Base-by-base conservation (phyloP, 2,888 invertebrate species). In the Troides aeacus region DNA sequence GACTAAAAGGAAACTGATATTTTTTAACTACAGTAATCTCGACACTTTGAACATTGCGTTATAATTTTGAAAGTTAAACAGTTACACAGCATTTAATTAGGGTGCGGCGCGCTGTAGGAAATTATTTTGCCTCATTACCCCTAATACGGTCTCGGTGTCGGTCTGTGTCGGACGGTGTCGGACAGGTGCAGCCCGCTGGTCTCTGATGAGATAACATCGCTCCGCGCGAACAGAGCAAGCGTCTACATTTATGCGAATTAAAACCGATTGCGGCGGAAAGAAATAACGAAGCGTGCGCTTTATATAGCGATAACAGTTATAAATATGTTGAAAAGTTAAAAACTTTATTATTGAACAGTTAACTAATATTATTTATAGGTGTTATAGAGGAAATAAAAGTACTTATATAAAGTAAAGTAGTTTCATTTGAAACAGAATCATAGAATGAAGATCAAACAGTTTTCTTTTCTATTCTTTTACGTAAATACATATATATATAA, bases 101-200 rank as follows among this genome's bases (percentile, higher is more conserved):
- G 70, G 70, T 24, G 67, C 56, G 70, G 66, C 58, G 50, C 24
- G n/a, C 8, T 23, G n/a, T 64, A 64, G 56, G 30, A 66, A 62
- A 70, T 63, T 60, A 70, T 67, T 66, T 59, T 36, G 64, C 57
- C 64, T 70, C 70, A 66, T 67, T 67, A 67, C 64, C 70, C 70
- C 60, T 59, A 63, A 63, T 68, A 63, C 59, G 70, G 63, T n/a
- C 59, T 15, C 23, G 61, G 56, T 50, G 64, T 64, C 53, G 61
- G 53, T 1, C 23, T 42, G 56, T 36, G 64, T 64, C 53, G 61
- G 53, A n/a, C 23, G 56, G 56, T 36, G 64, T 64, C 53, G 57
- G 64, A 67, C 64, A 64, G 67, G 66, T 70, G 70, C 60, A 42
- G 21, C 21, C 68, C 62, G 62, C 56, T 53, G 70, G 60, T 57